phyloP scores from a whole-genome alignment of 2,113 vertebrate genomes.

The Sturnira hondurensis region DNA sequence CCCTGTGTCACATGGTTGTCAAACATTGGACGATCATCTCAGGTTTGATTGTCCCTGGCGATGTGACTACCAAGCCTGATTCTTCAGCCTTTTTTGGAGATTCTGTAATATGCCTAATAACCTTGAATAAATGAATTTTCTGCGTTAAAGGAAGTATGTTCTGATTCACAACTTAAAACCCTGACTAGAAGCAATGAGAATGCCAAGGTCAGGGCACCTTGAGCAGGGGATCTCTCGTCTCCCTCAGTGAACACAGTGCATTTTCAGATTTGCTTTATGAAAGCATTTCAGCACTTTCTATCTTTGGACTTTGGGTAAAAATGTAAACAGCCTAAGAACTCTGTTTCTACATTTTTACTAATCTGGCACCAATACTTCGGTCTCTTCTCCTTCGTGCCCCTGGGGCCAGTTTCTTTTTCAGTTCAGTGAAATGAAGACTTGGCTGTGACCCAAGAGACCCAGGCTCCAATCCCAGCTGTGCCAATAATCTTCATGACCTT shows the following conservation, averaged over 20 bases:
- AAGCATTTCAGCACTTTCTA: neutral
- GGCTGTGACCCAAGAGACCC: neutral
- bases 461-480: neutral
- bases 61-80: neutral
- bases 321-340: constrained; percentile 10
- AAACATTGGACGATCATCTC: neutral
- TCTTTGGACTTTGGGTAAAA: constrained; percentile 37
- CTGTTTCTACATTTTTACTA: neutral
- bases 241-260: neutral
- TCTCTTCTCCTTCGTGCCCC: neutral
- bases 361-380: neutral
- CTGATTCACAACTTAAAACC: neutral
- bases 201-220: neutral
- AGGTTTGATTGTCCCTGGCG: neutral
- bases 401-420: neutral
- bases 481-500: constrained; percentile 8
- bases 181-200: neutral
- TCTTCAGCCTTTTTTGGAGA: neutral
- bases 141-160: neutral
- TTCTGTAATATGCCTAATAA: neutral
- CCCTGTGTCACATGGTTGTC: neutral
- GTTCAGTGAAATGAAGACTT: neutral
- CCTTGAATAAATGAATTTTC: neutral
- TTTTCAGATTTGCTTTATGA: neutral
- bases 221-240: neutral